Base-by-base conservation (phyloP, 2,888 invertebrate species). In the Caradrina kadenii region DNA sequence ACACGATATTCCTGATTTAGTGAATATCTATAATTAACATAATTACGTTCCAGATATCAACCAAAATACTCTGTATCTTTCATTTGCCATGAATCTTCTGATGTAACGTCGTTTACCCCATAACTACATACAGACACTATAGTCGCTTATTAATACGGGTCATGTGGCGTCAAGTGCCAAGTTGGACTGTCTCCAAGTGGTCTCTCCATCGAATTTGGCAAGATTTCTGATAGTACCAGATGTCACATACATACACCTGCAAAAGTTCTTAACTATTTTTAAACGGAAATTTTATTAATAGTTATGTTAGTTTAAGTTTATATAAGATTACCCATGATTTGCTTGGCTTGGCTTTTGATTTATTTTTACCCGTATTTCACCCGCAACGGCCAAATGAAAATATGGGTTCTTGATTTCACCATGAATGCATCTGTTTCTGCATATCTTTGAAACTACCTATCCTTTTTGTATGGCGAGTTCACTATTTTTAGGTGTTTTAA, bases 201-300 rank as follows among this genome's bases (percentile, higher is more conserved):
- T 86, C 88, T 90, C 87, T 89, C 87, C 82, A 88, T 91, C 87
- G 92, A 91, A 93, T 93, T 95, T 95, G 95, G 95, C 95, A 93
- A 93, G 93, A 91, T 86, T 82, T 89, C 90, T 90, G 91, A 92
- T 90, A 87, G 84, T 81, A 84, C 86, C 93, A 93, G 93, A 89
- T 93, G 93, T 92, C 92, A 89, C 87, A 84, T 75, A 84, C 88
- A 88, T 77, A 86, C 91, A 91, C 89, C 89, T 89, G 86, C 86
- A 80, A 82, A 85, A 81, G 83, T 81, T 82, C 72, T n/a, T 48
- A 69, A 68, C 66, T 70, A 54, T 67, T 73, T 26, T 48, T 56
- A 31, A 61, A 71, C 74, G 68, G 61, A n/a, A n/a, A n/a, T n/a
- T n/a, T n/a, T n/a, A n/a, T n/a, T n/a, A n/a, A n/a, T n/a, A n/a